Evolutionary conservation across 2,888 invertebrate species (phyloP), one percentile per base, ranked within the genome.

Genomic region (Melinaea menophilus): DNA sequence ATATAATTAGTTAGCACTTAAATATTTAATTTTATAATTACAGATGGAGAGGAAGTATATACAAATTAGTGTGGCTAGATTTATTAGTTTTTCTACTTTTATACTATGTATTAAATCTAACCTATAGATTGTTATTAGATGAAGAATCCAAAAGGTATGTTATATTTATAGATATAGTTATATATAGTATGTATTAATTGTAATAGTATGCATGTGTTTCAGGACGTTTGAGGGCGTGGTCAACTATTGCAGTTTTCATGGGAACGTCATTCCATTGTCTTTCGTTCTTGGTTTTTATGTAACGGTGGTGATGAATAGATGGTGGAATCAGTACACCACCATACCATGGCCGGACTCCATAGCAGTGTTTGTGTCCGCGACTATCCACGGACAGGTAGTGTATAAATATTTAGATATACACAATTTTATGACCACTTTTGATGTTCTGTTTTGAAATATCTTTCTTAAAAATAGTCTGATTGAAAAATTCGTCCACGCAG

Each of bases 281-380:
- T 98, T 98, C 84, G 97, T 98, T 65, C 92, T 98, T 73, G 98
- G 98, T 73, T 98, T 98, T 91, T 98, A 98, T 88, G 97, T 98
- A 60, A 95, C 95, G 5, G 94, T 98, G 71, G 97, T 98, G 58
- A 97, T 98, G 94, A 95, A 95, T 64, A 92, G 98, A 75, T 98
- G 98, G 98, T 97, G 97, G 96, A 94, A 92, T 79, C 96, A 97
- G 82, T 97, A 96, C 79, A 94, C 93, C 46, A 90, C 90, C 58
- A 96, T 97, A 75, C 97, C 97, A 2, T 96, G 96, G 94, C 96
- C 97, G 0, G 97, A 97, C 88, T 94, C 95, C 12, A 93, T 95
- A 60, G 96, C 96, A 4, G 95, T 96, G n/a, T 96, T 95, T 81
- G 95, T 96, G 69, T 95, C 95, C 75, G 94, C 96, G 46, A 95